phyloP scores from a whole-genome alignment of 2,888 invertebrate genomes.

The Tiliacea aurago region DNA sequence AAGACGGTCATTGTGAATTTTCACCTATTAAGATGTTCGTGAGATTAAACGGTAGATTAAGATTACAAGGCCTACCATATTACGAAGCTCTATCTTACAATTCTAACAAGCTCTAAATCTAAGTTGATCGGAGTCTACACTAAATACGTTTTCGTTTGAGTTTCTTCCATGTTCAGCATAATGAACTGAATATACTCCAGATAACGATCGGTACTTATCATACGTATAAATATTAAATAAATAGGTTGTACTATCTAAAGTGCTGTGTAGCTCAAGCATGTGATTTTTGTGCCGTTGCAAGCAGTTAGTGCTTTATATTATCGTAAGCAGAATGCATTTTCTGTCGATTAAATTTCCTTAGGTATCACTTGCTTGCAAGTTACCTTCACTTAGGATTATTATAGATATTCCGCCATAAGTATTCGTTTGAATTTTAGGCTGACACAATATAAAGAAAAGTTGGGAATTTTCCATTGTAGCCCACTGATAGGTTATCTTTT shows the following conservation, averaged over 20 bases:
- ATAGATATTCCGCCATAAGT: not conserved
- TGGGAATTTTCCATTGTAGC: not conserved
- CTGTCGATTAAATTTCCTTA: constrained; percentile 12
- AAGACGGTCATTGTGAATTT: constrained; percentile 53
- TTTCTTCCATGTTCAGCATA: constrained; percentile 54
- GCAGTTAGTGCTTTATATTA: constrained; percentile 85
- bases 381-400: too few relatives aligned
- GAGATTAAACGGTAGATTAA: constrained; percentile 42
- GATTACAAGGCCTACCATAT: constrained; percentile 52
- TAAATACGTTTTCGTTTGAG: constrained; percentile 45
- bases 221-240: constrained; percentile 57
- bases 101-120: constrained; percentile 63
- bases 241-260: constrained; percentile 67
- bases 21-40: constrained; percentile 55
- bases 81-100: constrained; percentile 63
- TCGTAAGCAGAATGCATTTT: constrained; percentile 79
- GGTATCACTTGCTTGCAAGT: not conserved
- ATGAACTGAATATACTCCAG: constrained; percentile 60
- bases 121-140: constrained; percentile 41
- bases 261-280: constrained; percentile 82
- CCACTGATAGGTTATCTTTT: not conserved
- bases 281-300: constrained; percentile 83
- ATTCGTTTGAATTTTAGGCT: not conserved
- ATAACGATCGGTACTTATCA: constrained; percentile 59
- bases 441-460: not conserved